phyloP scores from a whole-genome alignment of 1,140 invertebrate species.

The Tetramorium simillimum region DNA sequence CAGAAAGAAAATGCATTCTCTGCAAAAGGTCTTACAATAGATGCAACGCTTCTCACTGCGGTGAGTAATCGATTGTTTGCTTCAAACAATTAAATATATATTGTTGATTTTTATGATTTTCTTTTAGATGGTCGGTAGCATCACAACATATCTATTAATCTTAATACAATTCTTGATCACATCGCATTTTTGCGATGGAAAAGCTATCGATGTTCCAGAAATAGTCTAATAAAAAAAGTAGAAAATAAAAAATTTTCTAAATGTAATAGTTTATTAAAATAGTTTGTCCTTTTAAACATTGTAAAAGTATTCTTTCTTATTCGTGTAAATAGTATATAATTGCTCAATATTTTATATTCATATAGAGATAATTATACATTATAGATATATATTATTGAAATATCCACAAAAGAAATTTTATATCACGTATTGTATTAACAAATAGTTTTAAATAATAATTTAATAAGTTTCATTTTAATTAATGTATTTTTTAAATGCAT shows the following conservation, averaged over 20 bases:
- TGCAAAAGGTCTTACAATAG: slow-evolving; percentile 71
- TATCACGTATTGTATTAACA: background rate
- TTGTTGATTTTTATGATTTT: background rate
- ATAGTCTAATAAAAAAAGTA: background rate
- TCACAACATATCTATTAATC: slow-evolving; percentile 75
- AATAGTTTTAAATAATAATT: background rate
- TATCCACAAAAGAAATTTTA: background rate
- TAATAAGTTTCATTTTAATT: background rate
- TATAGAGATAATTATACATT: background rate
- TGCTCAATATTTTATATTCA: background rate
- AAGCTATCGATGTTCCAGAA: background rate
- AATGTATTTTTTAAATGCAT: background rate
- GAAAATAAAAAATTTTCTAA: background rate
- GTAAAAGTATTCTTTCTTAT: background rate
- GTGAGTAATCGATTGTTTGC: slow-evolving; percentile 55
- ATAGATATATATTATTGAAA: background rate
- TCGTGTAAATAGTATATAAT: background rate
- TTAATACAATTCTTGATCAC: slow-evolving; percentile 74
- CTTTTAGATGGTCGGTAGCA: slow-evolving; percentile 72
- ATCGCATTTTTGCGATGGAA: background rate
- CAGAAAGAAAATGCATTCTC: slow-evolving; percentile 73
- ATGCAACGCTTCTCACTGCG: slow-evolving; percentile 69
- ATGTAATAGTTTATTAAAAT: background rate
- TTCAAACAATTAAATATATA: background rate
- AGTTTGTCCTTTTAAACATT: background rate